These are phyloP conservation scores for Aplodontia rufa DNA, from an alignment of 2,113 vertebrate species.

Conservation along the genomic window DNA sequence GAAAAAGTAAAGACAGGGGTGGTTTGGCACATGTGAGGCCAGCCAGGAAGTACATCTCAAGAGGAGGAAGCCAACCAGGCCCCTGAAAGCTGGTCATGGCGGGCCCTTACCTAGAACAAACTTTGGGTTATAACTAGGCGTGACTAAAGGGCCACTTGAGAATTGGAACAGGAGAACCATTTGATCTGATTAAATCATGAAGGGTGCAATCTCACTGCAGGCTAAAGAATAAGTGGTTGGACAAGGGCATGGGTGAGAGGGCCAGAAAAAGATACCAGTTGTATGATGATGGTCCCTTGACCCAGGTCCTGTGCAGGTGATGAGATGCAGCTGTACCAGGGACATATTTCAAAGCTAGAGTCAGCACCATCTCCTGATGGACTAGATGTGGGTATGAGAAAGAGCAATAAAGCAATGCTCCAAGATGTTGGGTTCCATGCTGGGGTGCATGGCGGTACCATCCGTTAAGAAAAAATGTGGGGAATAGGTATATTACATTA, in stretches of 20 bases:
- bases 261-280: neutral
- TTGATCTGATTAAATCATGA: neutral
- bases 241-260: no score
- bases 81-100: neutral
- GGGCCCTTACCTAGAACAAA: no score
- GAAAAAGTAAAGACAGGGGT: neutral
- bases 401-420: neutral
- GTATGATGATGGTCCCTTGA: neutral
- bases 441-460: no score
- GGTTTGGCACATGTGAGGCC: neutral
- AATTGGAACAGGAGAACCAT: neutral
- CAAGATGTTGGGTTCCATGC: neutral
- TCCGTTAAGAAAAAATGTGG: neutral
- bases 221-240: no score
- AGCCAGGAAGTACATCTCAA: neutral
- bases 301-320: neutral
- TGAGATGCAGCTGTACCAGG: neutral
- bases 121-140: neutral
- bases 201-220: neutral
- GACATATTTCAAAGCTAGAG: neutral
- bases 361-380: neutral
- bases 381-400: neutral
- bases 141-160: neutral
- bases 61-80: no score
- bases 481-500: neutral